Percentiles rank a stretch among this genome's conserved stretches.
Evolutionary conservation across 1,140 invertebrate species (phyloP).

Genomic region (Drosophila insularis): DNA sequence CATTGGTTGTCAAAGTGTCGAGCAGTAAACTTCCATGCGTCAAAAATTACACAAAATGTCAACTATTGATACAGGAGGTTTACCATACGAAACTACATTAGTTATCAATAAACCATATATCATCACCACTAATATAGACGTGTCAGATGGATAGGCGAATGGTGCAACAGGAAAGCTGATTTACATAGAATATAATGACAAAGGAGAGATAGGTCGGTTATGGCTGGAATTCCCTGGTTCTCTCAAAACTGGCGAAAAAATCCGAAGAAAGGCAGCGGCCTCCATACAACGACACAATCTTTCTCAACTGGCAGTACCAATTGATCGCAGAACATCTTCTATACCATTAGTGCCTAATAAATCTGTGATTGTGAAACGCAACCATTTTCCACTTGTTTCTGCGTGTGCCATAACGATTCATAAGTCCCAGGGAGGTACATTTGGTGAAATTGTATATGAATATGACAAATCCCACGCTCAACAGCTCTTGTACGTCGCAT

Average conservation of each 20-base stretch:
- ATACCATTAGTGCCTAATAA: not conserved
- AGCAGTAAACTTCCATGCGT: not conserved
- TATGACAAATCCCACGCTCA: conserved; percentile 24
- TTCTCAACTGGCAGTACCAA: not conserved
- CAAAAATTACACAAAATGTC: not conserved
- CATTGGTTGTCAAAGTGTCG: not conserved
- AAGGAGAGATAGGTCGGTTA: not conserved
- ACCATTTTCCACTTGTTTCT: not conserved
- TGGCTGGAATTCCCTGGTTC: not conserved
- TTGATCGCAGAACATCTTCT: not conserved
- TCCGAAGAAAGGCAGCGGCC: not conserved
- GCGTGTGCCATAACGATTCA: conserved; percentile 6
- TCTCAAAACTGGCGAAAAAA: not conserved
- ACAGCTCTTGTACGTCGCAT: conserved; percentile 27
- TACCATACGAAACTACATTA: not conserved
- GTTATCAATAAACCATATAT: not conserved
- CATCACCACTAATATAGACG: conserved; percentile 6
- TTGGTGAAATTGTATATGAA: conserved; percentile 20
- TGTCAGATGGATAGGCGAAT: conserved; percentile 2
- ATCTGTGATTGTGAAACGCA: not conserved
- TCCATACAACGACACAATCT: not conserved
- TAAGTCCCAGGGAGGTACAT: conserved; percentile 18
- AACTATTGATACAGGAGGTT: conserved; percentile 1
- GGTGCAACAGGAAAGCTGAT: not conserved
- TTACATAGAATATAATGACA: not conserved